Percentiles rank a stretch among this genome's conserved stretches.
Conservation (phyloP, 2,888 invertebrate species). For the Dorcus parallelipipedus region DNA sequence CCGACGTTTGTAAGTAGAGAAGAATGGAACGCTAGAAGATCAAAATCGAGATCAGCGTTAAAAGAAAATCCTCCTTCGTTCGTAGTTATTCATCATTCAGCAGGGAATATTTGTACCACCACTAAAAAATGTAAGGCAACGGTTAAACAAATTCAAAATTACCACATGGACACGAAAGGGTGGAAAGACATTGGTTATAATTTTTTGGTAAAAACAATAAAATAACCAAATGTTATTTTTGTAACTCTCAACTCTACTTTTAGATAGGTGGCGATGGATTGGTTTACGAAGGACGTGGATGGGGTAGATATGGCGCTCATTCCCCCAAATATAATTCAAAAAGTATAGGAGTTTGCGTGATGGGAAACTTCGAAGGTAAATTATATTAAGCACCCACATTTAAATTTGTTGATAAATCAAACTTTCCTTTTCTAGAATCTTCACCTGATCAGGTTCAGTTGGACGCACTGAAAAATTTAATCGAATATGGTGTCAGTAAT, state of each 20-base stretch:
- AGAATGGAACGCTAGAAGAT: conserved; percentile 54
- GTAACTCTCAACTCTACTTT: conserved; percentile 45
- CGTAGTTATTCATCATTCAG: conserved; percentile 64
- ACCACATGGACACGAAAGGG: conserved; percentile 52
- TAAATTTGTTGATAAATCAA: neutral
- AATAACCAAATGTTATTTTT: neutral
- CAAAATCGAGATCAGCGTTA: conserved; percentile 37
- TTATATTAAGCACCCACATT: neutral
- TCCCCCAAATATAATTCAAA: conserved; percentile 58
- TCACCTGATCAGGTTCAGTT: conserved; percentile 56
- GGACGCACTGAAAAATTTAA: conserved; percentile 53
- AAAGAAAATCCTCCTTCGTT: conserved; percentile 50
- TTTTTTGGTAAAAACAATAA: conserved; percentile 7
- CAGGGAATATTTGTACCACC: conserved; percentile 47
- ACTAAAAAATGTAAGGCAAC: conserved; percentile 49
- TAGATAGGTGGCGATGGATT: conserved; percentile 64
- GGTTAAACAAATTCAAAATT: conserved; percentile 59
- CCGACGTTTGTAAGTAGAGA: conserved; percentile 41
- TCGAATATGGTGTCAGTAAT: conserved; percentile 56
- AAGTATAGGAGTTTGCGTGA: conserved; percentile 62
- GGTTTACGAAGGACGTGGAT: conserved; percentile 64
- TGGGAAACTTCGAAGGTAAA: conserved; percentile 49
- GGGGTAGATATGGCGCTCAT: conserved; percentile 62
- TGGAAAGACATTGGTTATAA: conserved; percentile 61
- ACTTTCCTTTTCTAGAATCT: conserved; percentile 45